Evolutionary conservation across 1,140 invertebrate genomes (phyloP), one percentile per base, ranked within the genome.

Genomic region (Drosophila parabipectinata): DNA sequence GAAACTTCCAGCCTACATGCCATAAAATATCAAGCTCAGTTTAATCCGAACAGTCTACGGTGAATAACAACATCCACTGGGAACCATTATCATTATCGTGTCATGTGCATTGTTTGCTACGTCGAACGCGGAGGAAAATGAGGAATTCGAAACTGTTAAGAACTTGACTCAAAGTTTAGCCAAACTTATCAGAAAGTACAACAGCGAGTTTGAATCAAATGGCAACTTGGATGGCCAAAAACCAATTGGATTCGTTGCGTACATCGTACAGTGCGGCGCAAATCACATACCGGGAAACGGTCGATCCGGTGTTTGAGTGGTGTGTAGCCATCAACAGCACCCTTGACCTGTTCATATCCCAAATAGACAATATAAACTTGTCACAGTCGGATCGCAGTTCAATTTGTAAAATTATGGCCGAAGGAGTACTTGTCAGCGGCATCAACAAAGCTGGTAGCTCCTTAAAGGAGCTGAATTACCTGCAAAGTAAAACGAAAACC

Each of bases 271-370:
- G 41, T 44, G 14, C n/a, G n/a, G 41, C 41, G 3, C 41, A 18
- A 8, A 14, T 44, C n/a, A 15, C 14, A 7, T 44, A 44, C 15
- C n/a, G 15, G 6, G 4, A 5, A 2, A 15, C n/a, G 18, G 41
- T 44, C 41, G 41, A 44, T 44, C 41, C 41, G 7, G 41, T 44
- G 41, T 44, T 44, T 14, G 5, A 15, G n/a, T 44, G 41, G 41
- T 44, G 41, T 44, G 15, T 44, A 7, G 15, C 41, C n/a, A 9
- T 44, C 14, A 44, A 15, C 41, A 15, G 14, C 14, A 14, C 41
- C 2, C 5, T 18, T 3, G 2, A 44, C 14, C 14, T 44, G 2
- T 44, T 44, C 15, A 6, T 44, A 44, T 6, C 41, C 7, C n/a
- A 44, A 44, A 15, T 44, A 7, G 8, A 6, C 15, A 44, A 44